Evolutionary conservation across 2,888 invertebrate species (phyloP).

Genomic region (Agonopterix heracliana): DNA sequence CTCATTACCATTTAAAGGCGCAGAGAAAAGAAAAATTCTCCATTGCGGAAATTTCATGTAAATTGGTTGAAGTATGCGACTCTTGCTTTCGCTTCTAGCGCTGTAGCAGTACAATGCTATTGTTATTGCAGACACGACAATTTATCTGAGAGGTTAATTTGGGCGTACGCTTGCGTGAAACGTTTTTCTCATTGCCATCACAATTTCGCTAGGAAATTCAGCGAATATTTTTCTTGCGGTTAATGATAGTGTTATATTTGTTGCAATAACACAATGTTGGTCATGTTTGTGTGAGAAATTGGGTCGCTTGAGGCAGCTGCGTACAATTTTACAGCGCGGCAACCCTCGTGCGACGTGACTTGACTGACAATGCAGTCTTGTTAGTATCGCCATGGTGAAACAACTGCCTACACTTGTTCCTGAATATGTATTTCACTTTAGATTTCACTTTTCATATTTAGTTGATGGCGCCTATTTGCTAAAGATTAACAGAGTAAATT

Average conservation of each 20-base stretch:
- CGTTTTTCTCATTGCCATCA: conserved; percentile 12
- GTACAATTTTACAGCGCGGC: conserved; percentile 54
- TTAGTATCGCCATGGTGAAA: conserved; percentile 34
- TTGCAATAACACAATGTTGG: conserved; percentile 23
- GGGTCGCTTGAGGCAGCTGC: conserved; percentile 45
- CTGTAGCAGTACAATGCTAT: conserved; percentile 37
- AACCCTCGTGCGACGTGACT: conserved; percentile 45
- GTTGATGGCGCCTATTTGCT: no score
- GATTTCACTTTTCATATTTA: no score
- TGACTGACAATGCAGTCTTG: conserved; percentile 36
- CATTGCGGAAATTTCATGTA: conserved; percentile 65
- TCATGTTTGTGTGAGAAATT: conserved; percentile 36
- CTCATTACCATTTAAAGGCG: conserved; percentile 64
- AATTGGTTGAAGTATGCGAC: conserved; percentile 54
- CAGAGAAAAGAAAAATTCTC: conserved; percentile 50
- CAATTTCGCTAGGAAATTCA: conserved; percentile 1
- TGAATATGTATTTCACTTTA: conserved; percentile 21
- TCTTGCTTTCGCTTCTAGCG: conserved; percentile 49
- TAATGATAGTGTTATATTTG: conserved; percentile 1
- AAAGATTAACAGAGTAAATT: no score
- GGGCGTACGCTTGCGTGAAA: conserved; percentile 17
- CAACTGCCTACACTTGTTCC: conserved; percentile 31
- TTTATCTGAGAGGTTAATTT: conserved; percentile 32
- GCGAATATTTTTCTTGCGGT: no score
- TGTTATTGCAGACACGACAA: conserved; percentile 35